These are phyloP conservation scores for Priocnemis perturbator DNA, from an alignment of 2,888 invertebrate species.

Conservation along the genomic window DNA sequence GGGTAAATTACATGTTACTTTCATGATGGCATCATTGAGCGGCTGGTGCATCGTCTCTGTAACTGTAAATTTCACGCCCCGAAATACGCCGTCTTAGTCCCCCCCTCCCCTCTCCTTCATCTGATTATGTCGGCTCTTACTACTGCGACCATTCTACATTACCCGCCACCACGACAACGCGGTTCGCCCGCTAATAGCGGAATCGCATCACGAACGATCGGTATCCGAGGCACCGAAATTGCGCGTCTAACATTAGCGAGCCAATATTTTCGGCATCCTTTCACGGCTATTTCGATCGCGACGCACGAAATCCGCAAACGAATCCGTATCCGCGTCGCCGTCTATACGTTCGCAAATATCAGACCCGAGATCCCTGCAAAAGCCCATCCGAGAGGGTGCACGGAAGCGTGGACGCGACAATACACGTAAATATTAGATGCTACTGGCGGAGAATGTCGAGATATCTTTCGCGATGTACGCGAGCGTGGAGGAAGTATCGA, in stretches of 20 bases:
- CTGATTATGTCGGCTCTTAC: conserved; percentile 9
- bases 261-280: not conserved
- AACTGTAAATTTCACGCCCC: conserved; percentile 12
- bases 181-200: not conserved
- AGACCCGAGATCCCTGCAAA: too few species aligned
- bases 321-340: not conserved
- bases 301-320: conserved; percentile 3
- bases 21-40: not conserved
- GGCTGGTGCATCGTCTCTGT: too few species aligned
- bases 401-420: too few species aligned
- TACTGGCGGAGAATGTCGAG: too few species aligned
- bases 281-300: conserved; percentile 13
- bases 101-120: not conserved
- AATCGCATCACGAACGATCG: not conserved
- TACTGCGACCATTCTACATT: conserved; percentile 9
- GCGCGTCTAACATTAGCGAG: not conserved
- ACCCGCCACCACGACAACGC: not conserved
- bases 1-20: not conserved
- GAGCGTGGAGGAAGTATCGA: too few species aligned
- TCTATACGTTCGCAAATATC: too few species aligned
- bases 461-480: too few species aligned
- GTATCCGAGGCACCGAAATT: not conserved
- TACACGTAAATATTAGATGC: too few species aligned
- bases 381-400: too few species aligned
- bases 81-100: not conserved